These are phyloP conservation scores for Brachionus angularis DNA, from an alignment of 1,140 invertebrate species.

Conservation along the genomic window DNA sequence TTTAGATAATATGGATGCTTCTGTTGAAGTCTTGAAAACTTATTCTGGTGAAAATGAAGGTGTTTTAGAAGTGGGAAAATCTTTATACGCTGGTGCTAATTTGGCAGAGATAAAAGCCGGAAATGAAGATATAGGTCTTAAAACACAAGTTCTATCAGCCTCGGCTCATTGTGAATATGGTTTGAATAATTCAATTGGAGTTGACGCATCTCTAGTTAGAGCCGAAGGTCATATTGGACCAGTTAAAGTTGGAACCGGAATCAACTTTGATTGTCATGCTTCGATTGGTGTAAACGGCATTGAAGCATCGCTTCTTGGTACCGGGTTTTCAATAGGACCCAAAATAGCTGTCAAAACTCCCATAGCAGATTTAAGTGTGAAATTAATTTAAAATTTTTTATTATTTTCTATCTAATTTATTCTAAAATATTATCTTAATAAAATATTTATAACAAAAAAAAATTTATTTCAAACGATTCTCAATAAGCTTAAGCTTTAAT, in stretches of 20 bases:
- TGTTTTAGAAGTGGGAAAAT: slow-evolving; percentile 1
- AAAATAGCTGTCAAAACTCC: slow-evolving; percentile 20
- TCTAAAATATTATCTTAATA: too few species aligned
- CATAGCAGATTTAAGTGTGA: slow-evolving; percentile 11
- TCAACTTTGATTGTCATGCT: slow-evolving; percentile 8
- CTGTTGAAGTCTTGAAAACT: neutral
- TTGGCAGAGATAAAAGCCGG: slow-evolving; percentile 20
- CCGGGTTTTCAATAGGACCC: neutral
- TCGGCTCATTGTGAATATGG: slow-evolving; percentile 23
- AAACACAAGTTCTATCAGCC: neutral
- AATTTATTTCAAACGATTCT: too few species aligned
- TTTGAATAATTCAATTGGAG: slow-evolving; percentile 29
- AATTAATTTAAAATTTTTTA: slow-evolving; percentile 24
- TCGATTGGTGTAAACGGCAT: neutral
- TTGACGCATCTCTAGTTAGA: slow-evolving; percentile 24
- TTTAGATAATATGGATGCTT: neutral
- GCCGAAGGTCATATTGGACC: slow-evolving; percentile 31
- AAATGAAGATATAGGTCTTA: slow-evolving; percentile 21
- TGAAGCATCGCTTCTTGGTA: neutral
- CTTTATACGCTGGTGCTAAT: neutral
- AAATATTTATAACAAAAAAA: too few species aligned
- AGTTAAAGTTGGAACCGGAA: slow-evolving; percentile 7
- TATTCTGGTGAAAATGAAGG: neutral
- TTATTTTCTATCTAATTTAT: neutral
- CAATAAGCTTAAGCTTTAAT: too few species aligned